phyloP scores from a whole-genome alignment of 2,888 invertebrate species.

The Phragmatobia fuliginosa region DNA sequence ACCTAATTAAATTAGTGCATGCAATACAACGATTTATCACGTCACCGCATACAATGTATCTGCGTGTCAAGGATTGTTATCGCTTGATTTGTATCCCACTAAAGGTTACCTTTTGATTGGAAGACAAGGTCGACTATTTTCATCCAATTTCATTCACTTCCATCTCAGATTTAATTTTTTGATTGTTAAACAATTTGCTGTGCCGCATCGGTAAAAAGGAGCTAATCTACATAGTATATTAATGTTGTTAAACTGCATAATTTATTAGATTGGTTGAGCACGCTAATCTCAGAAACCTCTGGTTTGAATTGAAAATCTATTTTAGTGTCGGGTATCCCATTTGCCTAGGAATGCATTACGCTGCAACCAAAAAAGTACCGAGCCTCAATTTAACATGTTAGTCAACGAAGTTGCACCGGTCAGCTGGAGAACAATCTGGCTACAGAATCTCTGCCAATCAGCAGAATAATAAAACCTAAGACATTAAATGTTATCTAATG shows the following conservation, averaged over 20 bases:
- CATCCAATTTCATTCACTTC: background rate
- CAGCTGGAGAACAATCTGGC: no score
- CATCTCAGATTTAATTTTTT: background rate
- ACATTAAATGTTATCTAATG: background rate
- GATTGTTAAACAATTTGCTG: background rate
- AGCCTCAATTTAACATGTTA: no score
- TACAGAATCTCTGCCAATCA: background rate
- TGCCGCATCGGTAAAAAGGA: no score
- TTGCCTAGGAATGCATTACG: no score
- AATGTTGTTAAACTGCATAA: no score
- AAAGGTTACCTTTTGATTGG: slow-evolving; percentile 25
- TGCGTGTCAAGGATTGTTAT: slow-evolving; percentile 29
- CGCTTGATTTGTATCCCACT: slow-evolving; percentile 4
- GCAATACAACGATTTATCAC: slow-evolving; percentile 30
- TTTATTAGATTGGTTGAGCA: no score
- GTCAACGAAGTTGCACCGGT: no score
- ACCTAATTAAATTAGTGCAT: slow-evolving; percentile 43
- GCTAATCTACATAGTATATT: no score
- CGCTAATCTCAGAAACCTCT: no score
- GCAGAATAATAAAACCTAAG: background rate
- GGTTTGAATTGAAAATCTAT: no score
- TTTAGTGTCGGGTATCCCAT: no score
- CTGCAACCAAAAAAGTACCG: no score
- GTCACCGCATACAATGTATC: slow-evolving; percentile 28
- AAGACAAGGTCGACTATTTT: background rate